These are phyloP conservation scores for Merluccius polli DNA, from an alignment of 2,797 vertebrate genomes.

Conservation along the genomic window DNA sequence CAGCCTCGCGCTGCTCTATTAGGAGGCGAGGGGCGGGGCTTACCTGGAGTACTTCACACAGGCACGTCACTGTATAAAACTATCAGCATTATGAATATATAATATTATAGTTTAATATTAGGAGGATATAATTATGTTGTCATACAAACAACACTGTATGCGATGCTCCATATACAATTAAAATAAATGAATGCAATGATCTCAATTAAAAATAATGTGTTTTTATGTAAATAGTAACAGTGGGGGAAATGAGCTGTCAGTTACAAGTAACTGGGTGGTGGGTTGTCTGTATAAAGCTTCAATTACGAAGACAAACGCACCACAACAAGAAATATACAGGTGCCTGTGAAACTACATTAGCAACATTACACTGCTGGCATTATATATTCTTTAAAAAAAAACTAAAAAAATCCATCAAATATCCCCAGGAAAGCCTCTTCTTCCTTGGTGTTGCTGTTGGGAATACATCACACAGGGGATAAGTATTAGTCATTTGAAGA, in stretches of 20 bases:
- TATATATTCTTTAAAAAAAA: too few relatives aligned
- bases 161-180: not conserved
- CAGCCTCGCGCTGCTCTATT: not conserved
- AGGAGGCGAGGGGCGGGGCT: not conserved
- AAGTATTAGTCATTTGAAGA: not conserved
- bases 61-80: too few relatives aligned
- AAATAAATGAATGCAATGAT: not conserved
- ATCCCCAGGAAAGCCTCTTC: conserved; percentile 82
- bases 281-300: not conserved
- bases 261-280: not conserved
- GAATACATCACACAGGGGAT: not conserved
- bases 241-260: not conserved
- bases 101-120: not conserved
- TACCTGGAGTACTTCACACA: too few relatives aligned
- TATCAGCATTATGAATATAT: not conserved
- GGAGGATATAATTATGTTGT: not conserved
- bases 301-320: not conserved
- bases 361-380: conserved; percentile 15
- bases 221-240: not conserved
- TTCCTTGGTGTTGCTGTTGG: conserved; percentile 70
- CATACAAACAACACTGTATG: not conserved
- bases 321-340: not conserved
- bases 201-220: not conserved
- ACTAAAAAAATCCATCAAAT: conserved; percentile 94
- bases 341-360: conserved; percentile 9